Base-by-base conservation (phyloP, 2,888 invertebrate species). In the Neoitamus cyanurus region DNA sequence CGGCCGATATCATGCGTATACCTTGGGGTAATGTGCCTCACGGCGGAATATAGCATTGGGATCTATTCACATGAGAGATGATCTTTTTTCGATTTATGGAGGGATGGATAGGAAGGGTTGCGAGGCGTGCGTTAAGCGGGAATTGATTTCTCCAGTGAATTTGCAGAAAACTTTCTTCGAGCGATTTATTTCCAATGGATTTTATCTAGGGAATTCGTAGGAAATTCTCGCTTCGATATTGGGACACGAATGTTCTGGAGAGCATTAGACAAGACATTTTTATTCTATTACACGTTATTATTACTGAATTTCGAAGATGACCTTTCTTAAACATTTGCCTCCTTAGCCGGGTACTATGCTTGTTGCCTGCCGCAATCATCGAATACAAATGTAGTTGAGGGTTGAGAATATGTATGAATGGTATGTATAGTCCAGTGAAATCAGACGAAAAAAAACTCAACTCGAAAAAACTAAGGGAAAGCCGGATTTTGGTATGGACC, bases 141-240 rank as follows among this genome's bases (percentile, higher is more conserved):
- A 58, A 58, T 58, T 58, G 58, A 58, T 58, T 58, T 58, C 58
- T 58, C 58, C 58, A 58, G 58, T 58, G 58, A 58, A 58, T 20
- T 25, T 25, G 58, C 58, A 58, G 9, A 58, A 42, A 58, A 58
- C 58, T 58, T 58, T 25, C 58, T 58, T 2, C 20, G 6, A 20
- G 58, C 58, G 58, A 58, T 58, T 58, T 58, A 58, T 58, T 58
- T 25, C 25, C 58, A 9, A 58, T 9, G 58, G 15, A 58, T 58
- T 9, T 37, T 37, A 37, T 37, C 2, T 20, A 20, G 25, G 25
- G 25, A 58, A 20, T 25, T 58, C 58, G 15, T 7, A 48, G 25
- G 4, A 20, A 2, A 58, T 58, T 46, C n/a, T 2, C n/a, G 42
- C n/a, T 37, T 11, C 5, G 13, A 46, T 46, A 46, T n/a, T 3